Base-by-base conservation (phyloP, 2,113 vertebrate genomes). In the Conger conger region DNA sequence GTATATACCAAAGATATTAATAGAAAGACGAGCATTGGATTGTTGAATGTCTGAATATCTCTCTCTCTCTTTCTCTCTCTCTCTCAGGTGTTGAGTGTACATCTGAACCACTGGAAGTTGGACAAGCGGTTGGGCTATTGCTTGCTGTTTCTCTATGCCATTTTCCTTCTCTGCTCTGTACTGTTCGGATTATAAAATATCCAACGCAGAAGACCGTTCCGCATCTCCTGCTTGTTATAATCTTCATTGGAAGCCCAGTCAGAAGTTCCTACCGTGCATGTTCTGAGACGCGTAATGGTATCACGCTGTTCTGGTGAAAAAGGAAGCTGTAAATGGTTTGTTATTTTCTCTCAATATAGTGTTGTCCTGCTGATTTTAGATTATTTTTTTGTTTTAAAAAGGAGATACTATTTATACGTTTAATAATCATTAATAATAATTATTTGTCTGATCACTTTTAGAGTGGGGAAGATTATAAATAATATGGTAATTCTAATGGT, bases 81-180 rank as follows among this genome's bases (percentile, higher is more conserved):
- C 57, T 36, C 36, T 16, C 90, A 96, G 95, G 95, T 96, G 53
- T 86, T 96, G 78, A 92, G 93, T 83, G 94, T 96, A 82, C 94
- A 95, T 82, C 89, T 96, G 87, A 96, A 96, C 91, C 92, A 86
- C 85, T 96, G 95, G 95, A 93, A 84, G 87, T 81, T 96, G 91
- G 94, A 96, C 91, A 92, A 93, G 63, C 91, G 92, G 79, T 88
- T 96, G 88, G 95, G 95, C 15, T 76, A 95, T 77, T 91, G 92
- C 78, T 92, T 95, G 15, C 53, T 96, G 79, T 85, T 94, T 79
- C 92, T 96, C 16, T 96, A 96, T 23, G 85, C 87, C 81, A 87
- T 96, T 88, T 96, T 96, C 89, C 93, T 96, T 60, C 89, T 95
- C 83, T 96, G 95, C 89, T 92, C 95, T 1, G 82, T 96, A 36